These are phyloP conservation scores for Tipula confusa DNA, from an alignment of 2,888 invertebrate species.

Conservation along the genomic window DNA sequence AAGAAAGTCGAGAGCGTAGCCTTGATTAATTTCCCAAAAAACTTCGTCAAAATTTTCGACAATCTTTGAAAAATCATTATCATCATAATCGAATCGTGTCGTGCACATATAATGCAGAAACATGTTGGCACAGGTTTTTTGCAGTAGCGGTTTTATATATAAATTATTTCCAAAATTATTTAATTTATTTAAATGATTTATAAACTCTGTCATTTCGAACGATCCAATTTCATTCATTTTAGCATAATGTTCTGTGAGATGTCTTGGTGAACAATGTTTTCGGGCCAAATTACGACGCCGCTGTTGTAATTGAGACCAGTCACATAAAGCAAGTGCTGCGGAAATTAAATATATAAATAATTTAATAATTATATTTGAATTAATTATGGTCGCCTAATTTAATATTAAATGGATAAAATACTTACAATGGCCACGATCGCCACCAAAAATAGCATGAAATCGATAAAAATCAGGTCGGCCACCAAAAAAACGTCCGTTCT, in stretches of 20 bases:
- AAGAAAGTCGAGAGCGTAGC: constrained; percentile 79
- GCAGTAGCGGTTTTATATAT: constrained; percentile 66
- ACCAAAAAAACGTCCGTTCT: constrained; percentile 76
- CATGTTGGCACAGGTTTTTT: constrained; percentile 76
- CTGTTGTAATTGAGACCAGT: constrained; percentile 80
- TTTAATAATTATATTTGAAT: neutral
- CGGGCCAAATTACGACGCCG: constrained; percentile 72
- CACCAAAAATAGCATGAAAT: constrained; percentile 77
- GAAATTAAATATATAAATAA: no score
- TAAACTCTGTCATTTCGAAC: constrained; percentile 60
- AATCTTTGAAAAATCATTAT: constrained; percentile 61
- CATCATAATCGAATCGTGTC: constrained; percentile 66
- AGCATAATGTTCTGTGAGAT: constrained; percentile 65
- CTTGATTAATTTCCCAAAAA: constrained; percentile 89
- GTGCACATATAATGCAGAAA: constrained; percentile 84
- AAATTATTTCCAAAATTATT: constrained; percentile 48
- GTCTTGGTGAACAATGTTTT: constrained; percentile 74
- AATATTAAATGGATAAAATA: constrained; percentile 45
- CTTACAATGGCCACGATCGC: constrained; percentile 84
- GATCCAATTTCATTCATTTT: constrained; percentile 67
- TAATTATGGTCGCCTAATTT: neutral
- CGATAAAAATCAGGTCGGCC: constrained; percentile 77
- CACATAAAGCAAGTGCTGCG: constrained; percentile 79
- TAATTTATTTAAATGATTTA: constrained; percentile 54
- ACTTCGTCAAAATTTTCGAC: constrained; percentile 77